These are phyloP conservation scores for Taeniopygia guttata DNA, from an alignment of 2,797 vertebrate species.

Conservation along the genomic window DNA sequence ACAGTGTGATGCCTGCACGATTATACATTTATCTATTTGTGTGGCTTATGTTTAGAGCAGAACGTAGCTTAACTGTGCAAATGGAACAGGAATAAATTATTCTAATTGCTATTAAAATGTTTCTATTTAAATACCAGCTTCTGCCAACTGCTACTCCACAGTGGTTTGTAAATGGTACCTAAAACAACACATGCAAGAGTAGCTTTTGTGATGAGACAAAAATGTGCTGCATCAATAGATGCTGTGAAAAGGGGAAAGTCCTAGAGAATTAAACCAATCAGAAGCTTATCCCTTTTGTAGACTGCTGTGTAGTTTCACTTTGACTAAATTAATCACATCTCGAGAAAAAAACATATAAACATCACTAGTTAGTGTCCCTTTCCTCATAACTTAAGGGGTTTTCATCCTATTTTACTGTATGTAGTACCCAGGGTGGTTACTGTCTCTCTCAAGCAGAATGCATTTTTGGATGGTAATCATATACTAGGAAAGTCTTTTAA, in stretches of 20 bases:
- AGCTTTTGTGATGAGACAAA: neutral
- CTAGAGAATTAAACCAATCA: neutral
- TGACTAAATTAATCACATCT: neutral
- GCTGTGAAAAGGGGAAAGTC: neutral
- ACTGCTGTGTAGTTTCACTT: neutral
- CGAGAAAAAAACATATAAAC: neutral
- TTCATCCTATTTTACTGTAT: neutral
- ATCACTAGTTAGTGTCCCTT: neutral
- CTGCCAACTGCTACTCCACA: neutral
- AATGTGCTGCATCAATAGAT: neutral
- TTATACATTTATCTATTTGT: neutral
- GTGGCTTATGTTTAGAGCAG: neutral
- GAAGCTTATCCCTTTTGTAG: neutral
- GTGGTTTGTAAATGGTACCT: neutral
- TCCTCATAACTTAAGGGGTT: neutral
- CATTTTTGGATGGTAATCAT: neutral
- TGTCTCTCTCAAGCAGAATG: neutral
- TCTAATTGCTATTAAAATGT: conserved; percentile 20
- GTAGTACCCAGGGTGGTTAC: neutral
- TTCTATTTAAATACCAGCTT: neutral
- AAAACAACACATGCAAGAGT: neutral
- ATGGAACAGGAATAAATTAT: conserved; percentile 18
- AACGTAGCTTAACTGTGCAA: neutral
- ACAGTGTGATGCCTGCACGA: neutral
- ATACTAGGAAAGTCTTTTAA: neutral